Conservation (phyloP, 2,113 vertebrate species). For the Struthio camelus region DNA sequence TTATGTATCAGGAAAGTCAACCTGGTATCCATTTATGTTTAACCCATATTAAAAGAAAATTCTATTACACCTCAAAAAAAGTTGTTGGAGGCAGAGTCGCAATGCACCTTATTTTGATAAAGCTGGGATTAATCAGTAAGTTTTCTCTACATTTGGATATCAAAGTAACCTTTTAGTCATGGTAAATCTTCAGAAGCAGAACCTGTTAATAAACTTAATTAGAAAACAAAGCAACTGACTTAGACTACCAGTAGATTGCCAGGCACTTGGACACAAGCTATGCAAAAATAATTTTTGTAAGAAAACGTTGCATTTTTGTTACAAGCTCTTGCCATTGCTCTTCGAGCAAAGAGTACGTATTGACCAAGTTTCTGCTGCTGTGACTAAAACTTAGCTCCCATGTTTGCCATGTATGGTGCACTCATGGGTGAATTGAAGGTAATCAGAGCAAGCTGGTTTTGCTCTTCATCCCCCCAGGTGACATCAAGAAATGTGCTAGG, state of each 20-base stretch:
- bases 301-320: background rate
- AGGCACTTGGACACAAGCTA: background rate
- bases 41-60: background rate
- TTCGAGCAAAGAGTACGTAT: background rate
- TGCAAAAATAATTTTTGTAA: background rate
- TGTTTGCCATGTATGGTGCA: background rate
- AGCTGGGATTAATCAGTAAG: background rate
- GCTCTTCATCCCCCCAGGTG: background rate
- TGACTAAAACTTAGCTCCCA: background rate
- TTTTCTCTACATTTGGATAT: background rate
- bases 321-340: background rate
- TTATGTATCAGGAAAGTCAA: background rate
- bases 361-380: background rate
- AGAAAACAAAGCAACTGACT: background rate
- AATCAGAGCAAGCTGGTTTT: constrained; percentile 10
- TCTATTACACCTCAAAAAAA: background rate
- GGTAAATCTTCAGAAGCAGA: background rate
- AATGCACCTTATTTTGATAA: background rate
- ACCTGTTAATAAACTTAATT: background rate
- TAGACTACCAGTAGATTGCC: background rate
- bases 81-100: background rate
- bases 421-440: background rate
- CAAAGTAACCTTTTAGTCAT: background rate
- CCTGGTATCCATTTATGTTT: background rate
- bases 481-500: constrained; percentile 22